Base-by-base conservation (phyloP, 1,140 invertebrate genomes). In the Diploscapter pachys region DNA sequence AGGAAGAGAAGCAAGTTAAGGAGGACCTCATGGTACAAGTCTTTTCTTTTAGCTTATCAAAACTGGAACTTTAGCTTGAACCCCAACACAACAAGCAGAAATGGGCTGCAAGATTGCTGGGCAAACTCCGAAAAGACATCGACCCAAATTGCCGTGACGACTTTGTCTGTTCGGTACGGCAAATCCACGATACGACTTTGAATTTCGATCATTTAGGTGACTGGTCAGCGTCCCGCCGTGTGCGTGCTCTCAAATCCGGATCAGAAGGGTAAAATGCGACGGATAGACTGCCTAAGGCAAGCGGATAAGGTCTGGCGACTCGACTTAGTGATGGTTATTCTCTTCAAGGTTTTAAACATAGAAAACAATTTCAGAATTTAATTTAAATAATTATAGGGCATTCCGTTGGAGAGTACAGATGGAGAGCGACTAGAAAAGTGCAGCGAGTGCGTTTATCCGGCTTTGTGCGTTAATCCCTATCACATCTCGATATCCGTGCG, bases 261-360 rank as follows among this genome's bases (percentile, higher is more conserved):
- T 88, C 96, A 99, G 87, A 99, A 99, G 87, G 96, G 96, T 55
- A 99, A 99, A 90, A 99, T 99, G 96, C 89, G 96, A 80, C 90
- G 96, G 76, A 99, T 99, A 85, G 96, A 99, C 89, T 99, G 96
- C 88, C 89, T 99, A 55, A 89, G 96, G 77, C 96, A 99, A 89
- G 96, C 96, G 54, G 96, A 99, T 88, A 99, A 99, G 90, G 94
- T 98, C 79, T 99, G 96, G 96, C 90, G 96, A 75, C 88, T 99
- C 85, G 96, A 99, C 88, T 89, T 99, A 78, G 96, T 99, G 77
- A 99, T 99, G 96, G 96, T 99, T 84, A 98, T 99, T 84, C 89
- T 99, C 73, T 31, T 31, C 31, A 31, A 31, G 31, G 31, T 31
- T 31, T 31, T 31, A 31, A 31, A 31, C 31, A 31, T 31, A 31